Conservation (phyloP, 2,797 vertebrate species). For the Acropternis orthonyx region DNA sequence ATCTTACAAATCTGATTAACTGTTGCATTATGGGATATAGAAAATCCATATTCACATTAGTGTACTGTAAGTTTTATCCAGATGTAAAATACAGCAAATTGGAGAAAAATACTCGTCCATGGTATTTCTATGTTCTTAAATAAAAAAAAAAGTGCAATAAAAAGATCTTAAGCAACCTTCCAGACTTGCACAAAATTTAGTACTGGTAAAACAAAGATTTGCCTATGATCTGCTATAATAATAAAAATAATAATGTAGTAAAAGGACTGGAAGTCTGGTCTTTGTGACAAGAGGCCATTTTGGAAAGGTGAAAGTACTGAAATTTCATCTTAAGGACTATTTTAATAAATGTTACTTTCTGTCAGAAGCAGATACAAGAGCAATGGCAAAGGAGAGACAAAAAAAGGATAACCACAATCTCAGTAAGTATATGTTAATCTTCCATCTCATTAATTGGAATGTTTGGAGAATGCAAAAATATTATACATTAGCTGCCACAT, state of each 20-base stretch:
- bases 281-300: neutral
- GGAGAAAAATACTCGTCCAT: neutral
- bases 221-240: neutral
- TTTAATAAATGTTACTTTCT: conserved; percentile 68
- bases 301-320: neutral
- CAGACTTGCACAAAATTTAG: neutral
- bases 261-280: neutral
- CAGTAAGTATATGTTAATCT: conserved; percentile 83
- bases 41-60: conserved; percentile 37
- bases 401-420: conserved; percentile 99
- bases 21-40: conserved; percentile 39
- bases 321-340: neutral
- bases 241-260: neutral
- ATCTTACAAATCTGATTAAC: conserved; percentile 64
- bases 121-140: neutral
- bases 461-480: neutral
- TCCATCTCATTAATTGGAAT: neutral
- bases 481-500: neutral
- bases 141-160: neutral
- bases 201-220: neutral
- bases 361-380: conserved; percentile 90
- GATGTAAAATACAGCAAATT: conserved; percentile 12
- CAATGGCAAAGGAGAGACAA: conserved; percentile 94
- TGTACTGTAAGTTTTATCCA: neutral
- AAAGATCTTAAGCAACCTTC: neutral